Base-by-base conservation (phyloP, 2,888 invertebrate genomes). In the Ectemnius continuus region DNA sequence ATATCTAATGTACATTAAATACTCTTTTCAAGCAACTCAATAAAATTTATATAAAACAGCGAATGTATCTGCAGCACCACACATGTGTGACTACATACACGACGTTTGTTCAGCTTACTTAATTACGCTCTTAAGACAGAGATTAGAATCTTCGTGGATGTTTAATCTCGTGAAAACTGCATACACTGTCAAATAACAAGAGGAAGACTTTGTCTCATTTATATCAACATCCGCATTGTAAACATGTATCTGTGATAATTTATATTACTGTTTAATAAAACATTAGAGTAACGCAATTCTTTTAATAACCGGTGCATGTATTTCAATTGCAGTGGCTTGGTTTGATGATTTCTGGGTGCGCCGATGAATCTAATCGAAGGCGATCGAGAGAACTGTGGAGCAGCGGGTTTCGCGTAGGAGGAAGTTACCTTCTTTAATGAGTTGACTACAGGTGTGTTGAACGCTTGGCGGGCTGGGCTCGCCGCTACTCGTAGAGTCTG, bases 371-470 rank as follows among this genome's bases (percentile, higher is more conserved):
- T 6, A 36, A 36, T 36, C 36, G 36, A 36, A 36, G 1, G 36
- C 36, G 36, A 36, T 36, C 36, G 36, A 6, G 36, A 36, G n/a
- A n/a, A 36, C 36, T 36, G 8, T 36, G 36, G 5, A 36, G 0
- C 36, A 36, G 11, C 11, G 8, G 8, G 11, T 36, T 36, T 36
- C n/a, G 36, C 36, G 36, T 36, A 62, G 65, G 60, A 61, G 76
- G 71, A 67, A 67, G 76, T 57, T 73, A 88, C 91, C 92, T 89
- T 93, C 97, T 92, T 97, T 97, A 91, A 98, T 97, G 84, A 97
- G 93, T 91, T 97, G 96, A 88, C 97, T 96, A 91, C 97, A 95
- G 84, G 96, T 97, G 93, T 96, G 94, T 82, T 94, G 94, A 69
- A 94, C 92, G 81, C 93, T 93, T 66, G 93, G 93, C 65, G 93